Percentiles rank a stretch among this genome's conserved stretches.
phyloP scores from a whole-genome alignment of 1,140 invertebrate species.

The Centruroides vittatus region DNA sequence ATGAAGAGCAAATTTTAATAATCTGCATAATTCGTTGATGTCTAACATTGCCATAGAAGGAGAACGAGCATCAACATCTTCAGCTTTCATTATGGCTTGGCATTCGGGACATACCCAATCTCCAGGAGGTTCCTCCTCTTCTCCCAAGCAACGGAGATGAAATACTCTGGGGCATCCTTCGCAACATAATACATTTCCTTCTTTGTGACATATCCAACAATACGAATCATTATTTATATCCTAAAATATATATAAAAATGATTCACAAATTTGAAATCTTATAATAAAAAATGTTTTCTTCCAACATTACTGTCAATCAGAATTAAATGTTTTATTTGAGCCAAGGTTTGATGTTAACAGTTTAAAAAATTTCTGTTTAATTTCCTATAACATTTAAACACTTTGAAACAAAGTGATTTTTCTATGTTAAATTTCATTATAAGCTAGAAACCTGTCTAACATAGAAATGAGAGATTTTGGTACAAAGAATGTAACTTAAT shows the following conservation, averaged over 20 bases:
- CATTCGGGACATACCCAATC: slow-evolving; percentile 82
- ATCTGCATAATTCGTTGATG: slow-evolving; percentile 51
- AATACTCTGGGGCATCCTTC: slow-evolving; percentile 70
- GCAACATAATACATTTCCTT: slow-evolving; percentile 45
- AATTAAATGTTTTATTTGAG: too few relatives aligned
- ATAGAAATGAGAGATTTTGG: too few relatives aligned
- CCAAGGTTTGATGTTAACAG: too few relatives aligned
- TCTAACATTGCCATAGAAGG: slow-evolving; percentile 53
- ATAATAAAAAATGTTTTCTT: too few relatives aligned
- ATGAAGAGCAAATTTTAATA: slow-evolving; percentile 56
- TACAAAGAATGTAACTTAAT: too few relatives aligned
- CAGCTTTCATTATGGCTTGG: slow-evolving; percentile 55
- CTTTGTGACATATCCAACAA: slow-evolving; percentile 67
- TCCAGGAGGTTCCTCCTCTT: slow-evolving; percentile 32
- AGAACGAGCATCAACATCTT: slow-evolving; percentile 53
- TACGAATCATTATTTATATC: slow-evolving; percentile 47
- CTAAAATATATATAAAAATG: slow-evolving; percentile 14
- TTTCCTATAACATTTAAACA: too few relatives aligned
- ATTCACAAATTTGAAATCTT: too few relatives aligned
- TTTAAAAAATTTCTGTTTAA: too few relatives aligned
- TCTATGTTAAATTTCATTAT: too few relatives aligned
- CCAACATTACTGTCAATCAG: too few relatives aligned
- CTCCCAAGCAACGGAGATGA: slow-evolving; percentile 51
- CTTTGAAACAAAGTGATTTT: too few relatives aligned
- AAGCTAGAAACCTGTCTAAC: too few relatives aligned